Percentiles rank a stretch among this genome's conserved stretches.
Evolutionary conservation across 2,888 invertebrate genomes (phyloP).

Genomic region (Parasteatoda lunata): DNA sequence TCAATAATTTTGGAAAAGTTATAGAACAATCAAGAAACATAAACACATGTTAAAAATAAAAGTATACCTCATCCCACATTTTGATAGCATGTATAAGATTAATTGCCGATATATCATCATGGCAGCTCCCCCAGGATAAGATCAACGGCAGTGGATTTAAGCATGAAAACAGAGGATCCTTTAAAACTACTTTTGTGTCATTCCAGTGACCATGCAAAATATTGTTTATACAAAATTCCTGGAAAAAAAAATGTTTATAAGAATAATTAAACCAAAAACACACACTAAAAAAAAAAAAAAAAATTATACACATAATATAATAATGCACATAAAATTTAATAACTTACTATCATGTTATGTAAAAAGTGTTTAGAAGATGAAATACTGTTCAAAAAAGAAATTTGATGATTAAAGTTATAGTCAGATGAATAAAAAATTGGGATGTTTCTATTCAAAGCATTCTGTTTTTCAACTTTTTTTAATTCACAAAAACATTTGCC

Average conservation of each 20-base stretch:
- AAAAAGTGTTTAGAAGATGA: conserved; percentile 44
- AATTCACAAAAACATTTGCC: conserved; percentile 31
- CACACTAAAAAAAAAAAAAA: neutral
- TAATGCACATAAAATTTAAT: neutral
- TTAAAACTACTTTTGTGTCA: neutral
- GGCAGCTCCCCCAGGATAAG: conserved; percentile 46
- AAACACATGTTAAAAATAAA: neutral
- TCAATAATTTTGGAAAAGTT: too few species aligned
- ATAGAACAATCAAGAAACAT: neutral
- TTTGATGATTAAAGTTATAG: conserved; percentile 24
- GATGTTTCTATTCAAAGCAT: neutral
- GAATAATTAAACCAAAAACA: neutral
- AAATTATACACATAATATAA: neutral
- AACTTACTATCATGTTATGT: conserved; percentile 45
- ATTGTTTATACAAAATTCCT: conserved; percentile 36
- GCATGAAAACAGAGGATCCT: conserved; percentile 18
- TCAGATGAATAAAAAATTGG: conserved; percentile 11
- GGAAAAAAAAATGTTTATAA: neutral
- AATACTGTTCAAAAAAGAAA: conserved; percentile 27
- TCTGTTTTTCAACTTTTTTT: conserved; percentile 5
- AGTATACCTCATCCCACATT: conserved; percentile 44
- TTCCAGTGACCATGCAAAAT: conserved; percentile 29
- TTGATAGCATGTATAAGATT: conserved; percentile 51
- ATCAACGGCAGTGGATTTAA: conserved; percentile 41
- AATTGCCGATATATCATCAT: conserved; percentile 38